These are phyloP conservation scores for Strigamia crassipes DNA, from an alignment of 2,888 invertebrate species.

Conservation along the genomic window DNA sequence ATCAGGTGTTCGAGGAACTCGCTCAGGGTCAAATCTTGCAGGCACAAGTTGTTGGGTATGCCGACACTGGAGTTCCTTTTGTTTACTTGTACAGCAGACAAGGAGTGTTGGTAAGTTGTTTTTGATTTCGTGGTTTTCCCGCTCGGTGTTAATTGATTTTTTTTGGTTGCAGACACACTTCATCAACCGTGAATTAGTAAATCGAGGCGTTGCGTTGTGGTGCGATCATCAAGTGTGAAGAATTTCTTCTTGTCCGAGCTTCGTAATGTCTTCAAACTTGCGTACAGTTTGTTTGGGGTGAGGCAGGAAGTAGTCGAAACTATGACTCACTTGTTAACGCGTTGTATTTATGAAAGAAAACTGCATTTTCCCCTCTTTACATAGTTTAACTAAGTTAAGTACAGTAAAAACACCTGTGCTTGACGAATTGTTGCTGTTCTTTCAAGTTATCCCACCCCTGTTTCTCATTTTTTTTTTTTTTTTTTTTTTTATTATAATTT, in stretches of 20 bases:
- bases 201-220: conserved; percentile 81
- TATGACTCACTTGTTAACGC: conserved; percentile 10
- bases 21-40: conserved; percentile 82
- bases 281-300: background rate
- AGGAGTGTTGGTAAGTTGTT: conserved; percentile 52
- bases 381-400: background rate
- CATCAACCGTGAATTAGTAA: conserved; percentile 84
- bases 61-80: conserved; percentile 76
- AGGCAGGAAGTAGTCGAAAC: background rate
- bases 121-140: conserved; percentile 3
- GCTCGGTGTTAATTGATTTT: conserved; percentile 46
- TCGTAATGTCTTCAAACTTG: no score
- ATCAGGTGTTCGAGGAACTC: conserved; percentile 75
- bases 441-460: background rate
- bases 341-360: conserved; percentile 19
- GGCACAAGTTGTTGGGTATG: conserved; percentile 85
- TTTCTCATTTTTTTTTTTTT: background rate
- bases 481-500: no score
- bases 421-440: background rate
- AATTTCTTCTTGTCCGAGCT: background rate
- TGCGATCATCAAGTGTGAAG: conserved; percentile 56
- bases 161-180: conserved; percentile 72
- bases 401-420: conserved; percentile 19
- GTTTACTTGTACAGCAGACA: conserved; percentile 74
- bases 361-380: background rate